Evolutionary conservation across 1,140 invertebrate genomes (phyloP).

Genomic region (Drosophila santomea): DNA sequence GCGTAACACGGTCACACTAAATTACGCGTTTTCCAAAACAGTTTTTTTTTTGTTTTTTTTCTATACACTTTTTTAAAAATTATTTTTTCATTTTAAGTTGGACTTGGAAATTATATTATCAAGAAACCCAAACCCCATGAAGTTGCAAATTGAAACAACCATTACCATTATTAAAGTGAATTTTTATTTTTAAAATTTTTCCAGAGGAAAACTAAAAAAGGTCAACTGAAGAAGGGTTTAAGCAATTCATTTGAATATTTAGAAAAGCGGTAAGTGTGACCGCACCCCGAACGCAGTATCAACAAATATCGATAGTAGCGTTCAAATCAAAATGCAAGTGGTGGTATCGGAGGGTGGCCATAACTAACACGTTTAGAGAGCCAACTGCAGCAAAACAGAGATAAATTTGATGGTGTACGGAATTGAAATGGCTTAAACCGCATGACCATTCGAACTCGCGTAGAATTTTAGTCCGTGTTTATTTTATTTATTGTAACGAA

Average conservation of each 20-base stretch:
- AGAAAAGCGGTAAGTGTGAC: not conserved
- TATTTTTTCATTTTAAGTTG: not conserved
- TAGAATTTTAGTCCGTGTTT: constrained; percentile 13
- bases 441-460: not conserved
- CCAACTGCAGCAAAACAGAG: constrained; percentile 30
- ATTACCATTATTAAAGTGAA: too few species aligned
- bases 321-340: not conserved
- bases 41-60: too few species aligned
- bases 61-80: too few species aligned
- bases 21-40: not conserved
- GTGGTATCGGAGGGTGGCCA: not conserved
- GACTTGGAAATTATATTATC: too few species aligned
- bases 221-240: too few species aligned
- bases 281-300: not conserved
- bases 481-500: constrained; percentile 5
- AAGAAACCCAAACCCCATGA: too few species aligned
- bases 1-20: not conserved
- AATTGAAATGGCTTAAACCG: constrained; percentile 22
- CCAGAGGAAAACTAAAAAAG: too few species aligned
- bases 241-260: too few species aligned
- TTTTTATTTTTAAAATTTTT: too few species aligned
- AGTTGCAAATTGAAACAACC: too few species aligned
- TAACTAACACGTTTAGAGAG: not conserved
- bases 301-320: not conserved
- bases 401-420: constrained; percentile 8